Percentiles rank a stretch among this genome's conserved stretches.
Conservation (phyloP, 2,113 vertebrate genomes). For the Gymnobelideus leadbeateri region DNA sequence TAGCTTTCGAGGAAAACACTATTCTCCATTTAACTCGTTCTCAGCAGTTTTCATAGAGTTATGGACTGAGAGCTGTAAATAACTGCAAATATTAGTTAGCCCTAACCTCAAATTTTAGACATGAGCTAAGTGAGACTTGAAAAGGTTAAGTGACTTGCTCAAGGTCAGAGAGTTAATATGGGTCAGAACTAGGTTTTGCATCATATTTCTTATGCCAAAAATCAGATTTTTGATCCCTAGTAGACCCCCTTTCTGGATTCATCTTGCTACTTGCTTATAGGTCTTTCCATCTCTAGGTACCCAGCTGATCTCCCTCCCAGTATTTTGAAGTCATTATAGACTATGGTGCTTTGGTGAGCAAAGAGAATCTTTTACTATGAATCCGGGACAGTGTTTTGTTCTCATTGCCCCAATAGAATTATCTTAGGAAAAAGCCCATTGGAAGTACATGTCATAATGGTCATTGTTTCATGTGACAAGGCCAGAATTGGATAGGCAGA, state of each 20-base stretch:
- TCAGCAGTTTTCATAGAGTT: not conserved
- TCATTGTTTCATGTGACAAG: not conserved
- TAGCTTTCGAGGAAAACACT: not conserved
- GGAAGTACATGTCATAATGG: not conserved
- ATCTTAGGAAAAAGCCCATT: slow-evolving; percentile 20
- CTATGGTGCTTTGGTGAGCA: not conserved
- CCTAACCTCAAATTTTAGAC: not conserved
- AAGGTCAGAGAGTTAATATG: not conserved
- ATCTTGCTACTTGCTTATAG: not conserved
- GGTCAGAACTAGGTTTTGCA: not conserved
- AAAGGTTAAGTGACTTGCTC: not conserved
- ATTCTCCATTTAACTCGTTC: not conserved
- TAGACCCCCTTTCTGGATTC: not conserved
- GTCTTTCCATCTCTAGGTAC: not conserved
- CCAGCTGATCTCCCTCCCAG: not conserved
- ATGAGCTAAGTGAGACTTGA: not conserved
- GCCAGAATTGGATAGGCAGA: not conserved
- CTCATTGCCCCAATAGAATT: not conserved
- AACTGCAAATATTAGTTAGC: not conserved
- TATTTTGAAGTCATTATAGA: not conserved
- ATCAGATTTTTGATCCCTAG: not conserved
- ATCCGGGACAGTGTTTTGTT: not conserved
- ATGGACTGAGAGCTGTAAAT: not conserved
- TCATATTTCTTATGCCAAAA: not conserved
- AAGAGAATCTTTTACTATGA: not conserved